Evolutionary conservation across 2,888 invertebrate genomes (phyloP), one percentile per base, ranked within the genome.

Genomic region (Dinocampus coccinellae): DNA sequence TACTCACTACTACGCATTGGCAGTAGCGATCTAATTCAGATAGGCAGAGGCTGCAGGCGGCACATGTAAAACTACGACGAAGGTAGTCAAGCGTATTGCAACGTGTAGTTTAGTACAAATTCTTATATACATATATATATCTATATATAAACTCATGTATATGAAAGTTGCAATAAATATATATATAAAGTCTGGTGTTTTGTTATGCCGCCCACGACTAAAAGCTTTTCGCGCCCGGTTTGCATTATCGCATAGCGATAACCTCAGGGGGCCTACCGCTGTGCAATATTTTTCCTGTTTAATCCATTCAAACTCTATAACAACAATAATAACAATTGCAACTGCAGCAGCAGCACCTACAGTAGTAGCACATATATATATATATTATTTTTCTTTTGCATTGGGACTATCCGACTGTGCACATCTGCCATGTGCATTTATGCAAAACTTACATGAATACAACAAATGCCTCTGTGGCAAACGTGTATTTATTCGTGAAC

Each of bases 241-340:
- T 42, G 53, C 53, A 65, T 74, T 79, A 79, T 78, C 78, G 72
- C 66, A 61, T 34, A 24, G 55, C 72, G 79, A 79, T 79, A 76
- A 78, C 77, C 79, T 70, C 71, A 29, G 55, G 74, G 72, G 73
- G 72, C 70, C 73, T 42, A 75, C 79, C 75, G 67, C 73, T 58
- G 52, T 29, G 69, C 72, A 72, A 74, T 72, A 78, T 77, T 79
- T 78, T 73, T 75, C 67, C 24, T 22, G 26, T 7, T 42, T n/a
- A 52, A 34, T 20, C 65, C n/a, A 52, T 55, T 55, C 65, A 65
- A 55, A 13, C 47, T 63, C n/a, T n/a, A n/a, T n/a, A n/a, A n/a
- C n/a, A n/a, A n/a, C n/a, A n/a, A n/a, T n/a, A n/a, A n/a, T n/a
- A n/a, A n/a, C n/a, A n/a, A n/a, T n/a, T n/a, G n/a, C n/a, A n/a